A percentile compares a stretch with the other conserved stretches of the same genome.
phyloP scores from a whole-genome alignment of 2,113 vertebrate species.

The Rhinopomastus cyanomelas region DNA sequence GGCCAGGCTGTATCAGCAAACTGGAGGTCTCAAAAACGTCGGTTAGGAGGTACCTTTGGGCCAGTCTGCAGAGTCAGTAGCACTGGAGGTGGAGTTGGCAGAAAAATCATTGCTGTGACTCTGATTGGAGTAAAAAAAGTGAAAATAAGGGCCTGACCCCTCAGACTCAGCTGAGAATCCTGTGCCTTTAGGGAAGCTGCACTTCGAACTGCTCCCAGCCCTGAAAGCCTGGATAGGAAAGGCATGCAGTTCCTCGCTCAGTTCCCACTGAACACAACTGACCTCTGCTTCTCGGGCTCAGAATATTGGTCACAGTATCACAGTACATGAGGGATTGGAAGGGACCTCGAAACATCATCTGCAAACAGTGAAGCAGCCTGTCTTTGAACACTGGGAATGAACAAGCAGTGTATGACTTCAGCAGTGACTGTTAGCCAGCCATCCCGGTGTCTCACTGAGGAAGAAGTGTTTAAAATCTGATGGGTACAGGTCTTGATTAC shows the following conservation, averaged over 20 bases:
- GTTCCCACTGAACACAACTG: background rate
- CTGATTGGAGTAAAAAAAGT: background rate
- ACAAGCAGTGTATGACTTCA: background rate
- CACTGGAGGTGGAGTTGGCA: background rate
- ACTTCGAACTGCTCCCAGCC: background rate
- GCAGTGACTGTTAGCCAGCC: background rate
- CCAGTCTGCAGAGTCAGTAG: background rate
- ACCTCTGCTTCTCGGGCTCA: background rate
- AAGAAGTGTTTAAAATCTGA: background rate
- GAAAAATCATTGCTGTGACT: background rate
- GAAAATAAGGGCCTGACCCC: background rate
- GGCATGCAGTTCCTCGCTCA: background rate
- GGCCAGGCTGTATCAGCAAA: background rate
- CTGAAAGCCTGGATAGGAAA: background rate
- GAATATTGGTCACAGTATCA: no score
- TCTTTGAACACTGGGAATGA: background rate
- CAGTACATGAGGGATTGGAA: no score
- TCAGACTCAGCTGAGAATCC: background rate
- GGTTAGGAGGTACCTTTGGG: background rate
- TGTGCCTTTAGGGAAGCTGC: background rate
- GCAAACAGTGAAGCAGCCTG: slow-evolving; percentile 14
- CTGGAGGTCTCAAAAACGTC: background rate
- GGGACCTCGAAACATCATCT: no score
- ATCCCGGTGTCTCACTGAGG: background rate
- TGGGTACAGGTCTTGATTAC: background rate